Percentiles rank a stretch among this genome's conserved stretches.
Evolutionary conservation across 2,888 invertebrate genomes (phyloP).

Genomic region (Caenorhabditis sp.): DNA sequence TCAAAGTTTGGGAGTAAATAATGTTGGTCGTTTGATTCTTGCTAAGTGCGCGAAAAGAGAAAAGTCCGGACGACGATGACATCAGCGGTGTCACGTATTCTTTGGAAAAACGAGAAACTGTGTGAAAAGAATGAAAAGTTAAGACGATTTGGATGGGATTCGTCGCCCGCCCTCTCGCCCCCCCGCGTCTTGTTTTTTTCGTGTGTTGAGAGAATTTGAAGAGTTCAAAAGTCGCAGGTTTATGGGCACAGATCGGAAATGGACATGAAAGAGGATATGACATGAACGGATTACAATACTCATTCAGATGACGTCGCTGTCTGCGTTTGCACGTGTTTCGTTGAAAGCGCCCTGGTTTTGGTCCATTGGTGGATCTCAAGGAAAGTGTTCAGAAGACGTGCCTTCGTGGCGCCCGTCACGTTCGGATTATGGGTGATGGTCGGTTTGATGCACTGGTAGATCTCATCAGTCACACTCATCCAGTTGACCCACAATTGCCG

Average conservation of each 20-base stretch:
- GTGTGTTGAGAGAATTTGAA: too few relatives aligned
- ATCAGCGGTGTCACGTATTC: background rate
- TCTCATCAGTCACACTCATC: constrained; percentile 66
- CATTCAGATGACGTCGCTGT: constrained; percentile 18
- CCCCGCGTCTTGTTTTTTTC: background rate
- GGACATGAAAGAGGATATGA: background rate
- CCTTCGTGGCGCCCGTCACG: constrained; percentile 61
- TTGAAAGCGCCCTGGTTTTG: constrained; percentile 16
- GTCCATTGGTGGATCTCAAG: constrained; percentile 61
- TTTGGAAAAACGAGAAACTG: background rate
- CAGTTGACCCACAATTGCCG: constrained; percentile 67
- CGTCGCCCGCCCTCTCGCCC: too few relatives aligned
- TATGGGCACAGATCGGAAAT: constrained; percentile 4
- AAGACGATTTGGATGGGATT: constrained; percentile 40
- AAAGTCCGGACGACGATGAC: background rate
- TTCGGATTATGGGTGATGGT: constrained; percentile 65
- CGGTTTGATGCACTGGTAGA: constrained; percentile 63
- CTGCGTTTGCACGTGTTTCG: constrained; percentile 32
- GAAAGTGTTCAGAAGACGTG: constrained; percentile 56
- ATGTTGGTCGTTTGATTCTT: too few relatives aligned
- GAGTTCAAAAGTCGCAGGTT: constrained; percentile 18
- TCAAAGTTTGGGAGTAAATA: background rate
- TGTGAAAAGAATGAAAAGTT: constrained; percentile 26
- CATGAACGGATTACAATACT: constrained; percentile 1
- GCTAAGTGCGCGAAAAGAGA: too few relatives aligned